Conservation (phyloP, 2,888 invertebrate species). For the Aphidoletes aphidimyza region DNA sequence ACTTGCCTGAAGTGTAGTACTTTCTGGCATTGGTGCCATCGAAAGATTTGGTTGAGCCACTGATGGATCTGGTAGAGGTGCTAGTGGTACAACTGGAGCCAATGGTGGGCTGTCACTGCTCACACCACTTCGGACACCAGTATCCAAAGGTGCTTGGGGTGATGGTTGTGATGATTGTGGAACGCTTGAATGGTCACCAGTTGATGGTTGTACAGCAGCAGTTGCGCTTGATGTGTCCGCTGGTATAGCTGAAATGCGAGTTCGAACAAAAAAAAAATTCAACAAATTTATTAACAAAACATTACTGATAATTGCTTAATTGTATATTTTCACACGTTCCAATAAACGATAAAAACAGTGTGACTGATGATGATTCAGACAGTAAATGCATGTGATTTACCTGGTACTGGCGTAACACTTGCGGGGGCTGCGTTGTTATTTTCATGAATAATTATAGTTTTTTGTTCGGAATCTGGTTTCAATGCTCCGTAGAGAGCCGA, state of each 20-base stretch:
- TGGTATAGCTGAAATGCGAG: background rate
- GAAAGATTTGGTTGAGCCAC: background rate
- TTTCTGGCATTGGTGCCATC: background rate
- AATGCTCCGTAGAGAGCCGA: background rate
- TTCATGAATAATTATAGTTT: background rate
- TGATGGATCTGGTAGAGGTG: background rate
- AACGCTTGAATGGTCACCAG: background rate
- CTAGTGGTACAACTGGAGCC: background rate
- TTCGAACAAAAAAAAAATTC: background rate
- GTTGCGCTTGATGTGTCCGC: background rate
- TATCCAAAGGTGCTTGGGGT: too few relatives aligned
- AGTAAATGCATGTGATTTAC: too few relatives aligned
- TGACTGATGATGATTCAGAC: too few relatives aligned
- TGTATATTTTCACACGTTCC: too few relatives aligned
- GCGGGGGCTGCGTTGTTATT: background rate
- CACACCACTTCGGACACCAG: background rate
- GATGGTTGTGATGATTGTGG: background rate
- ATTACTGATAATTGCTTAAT: too few relatives aligned
- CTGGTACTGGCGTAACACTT: background rate
- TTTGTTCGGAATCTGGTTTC: background rate
- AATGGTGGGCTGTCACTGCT: background rate
- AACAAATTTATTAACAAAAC: background rate
- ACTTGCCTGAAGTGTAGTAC: background rate
- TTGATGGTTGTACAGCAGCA: background rate
- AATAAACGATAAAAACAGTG: too few relatives aligned